A percentile compares a stretch with the other conserved stretches of the same genome.
Conservation (phyloP, 1,140 invertebrate genomes). For the Brachionus calyciflorus region DNA sequence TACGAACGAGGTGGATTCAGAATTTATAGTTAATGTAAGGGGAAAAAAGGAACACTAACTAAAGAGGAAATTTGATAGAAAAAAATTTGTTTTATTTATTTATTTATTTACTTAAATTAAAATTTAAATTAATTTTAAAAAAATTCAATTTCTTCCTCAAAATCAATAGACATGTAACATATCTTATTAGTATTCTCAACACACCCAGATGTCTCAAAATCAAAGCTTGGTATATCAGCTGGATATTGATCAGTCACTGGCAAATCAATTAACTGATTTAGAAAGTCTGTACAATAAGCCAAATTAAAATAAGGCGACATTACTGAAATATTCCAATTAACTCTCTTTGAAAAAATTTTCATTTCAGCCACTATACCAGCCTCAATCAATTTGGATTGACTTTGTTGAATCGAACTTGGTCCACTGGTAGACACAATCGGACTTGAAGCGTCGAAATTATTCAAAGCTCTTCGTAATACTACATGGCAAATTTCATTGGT, state of each 20-base stretch:
- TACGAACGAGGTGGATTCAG: no score
- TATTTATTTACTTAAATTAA: no score
- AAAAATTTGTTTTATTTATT: no score
- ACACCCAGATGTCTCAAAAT: not conserved
- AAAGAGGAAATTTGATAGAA: no score
- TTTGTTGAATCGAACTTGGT: not conserved
- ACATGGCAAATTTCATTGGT: not conserved
- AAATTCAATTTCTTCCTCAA: not conserved
- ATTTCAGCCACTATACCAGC: not conserved
- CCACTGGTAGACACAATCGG: not conserved
- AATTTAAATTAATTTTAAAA: no score
- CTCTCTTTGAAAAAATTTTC: not conserved
- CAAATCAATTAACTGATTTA: not conserved
- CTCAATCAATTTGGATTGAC: not conserved
- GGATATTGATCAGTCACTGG: not conserved
- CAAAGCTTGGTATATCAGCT: not conserved
- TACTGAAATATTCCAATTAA: not conserved
- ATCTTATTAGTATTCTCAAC: not conserved
- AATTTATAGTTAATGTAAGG: no score
- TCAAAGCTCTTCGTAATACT: not conserved
- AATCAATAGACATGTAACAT: not conserved
- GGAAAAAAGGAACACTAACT: no score
- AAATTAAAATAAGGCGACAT: not conserved
- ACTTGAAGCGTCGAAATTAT: constrained; percentile 6
- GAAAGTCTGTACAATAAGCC: not conserved